These are phyloP conservation scores for Neosilurus mollespiculum DNA, from an alignment of 2,797 vertebrate genomes.

Conservation along the genomic window DNA sequence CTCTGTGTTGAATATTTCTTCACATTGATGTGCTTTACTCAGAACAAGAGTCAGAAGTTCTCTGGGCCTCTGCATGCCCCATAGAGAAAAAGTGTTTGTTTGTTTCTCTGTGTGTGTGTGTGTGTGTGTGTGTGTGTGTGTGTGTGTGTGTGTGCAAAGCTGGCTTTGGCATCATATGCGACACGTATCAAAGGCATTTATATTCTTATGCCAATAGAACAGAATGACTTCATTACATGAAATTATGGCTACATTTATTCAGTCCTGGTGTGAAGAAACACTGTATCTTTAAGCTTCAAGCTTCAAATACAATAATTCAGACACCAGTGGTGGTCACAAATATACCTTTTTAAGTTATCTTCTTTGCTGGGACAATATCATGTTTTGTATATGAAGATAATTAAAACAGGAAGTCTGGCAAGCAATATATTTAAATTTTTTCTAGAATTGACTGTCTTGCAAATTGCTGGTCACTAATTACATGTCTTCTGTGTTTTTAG, in stretches of 20 bases:
- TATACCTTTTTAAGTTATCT: neutral
- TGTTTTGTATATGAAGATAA: neutral
- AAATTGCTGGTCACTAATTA: constrained; percentile 11
- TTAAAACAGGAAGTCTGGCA: neutral
- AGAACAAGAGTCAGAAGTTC: constrained; percentile 31
- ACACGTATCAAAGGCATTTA: constrained; percentile 29
- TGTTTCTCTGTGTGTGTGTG: neutral
- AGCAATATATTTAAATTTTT: neutral
- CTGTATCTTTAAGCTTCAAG: neutral
- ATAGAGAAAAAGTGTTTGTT: neutral
- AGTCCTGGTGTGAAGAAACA: constrained; percentile 34
- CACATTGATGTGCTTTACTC: constrained; percentile 9
- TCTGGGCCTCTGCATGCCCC: constrained; percentile 27
- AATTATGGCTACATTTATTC: constrained; percentile 1
- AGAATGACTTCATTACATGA: constrained; percentile 14
- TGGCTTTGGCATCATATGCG: constrained; percentile 31
- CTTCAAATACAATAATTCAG: neutral
- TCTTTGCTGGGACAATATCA: neutral
- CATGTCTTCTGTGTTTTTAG: neutral
- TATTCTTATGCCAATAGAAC: constrained; percentile 34
- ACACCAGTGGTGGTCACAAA: neutral
- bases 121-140: neutral
- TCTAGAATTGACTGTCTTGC: neutral
- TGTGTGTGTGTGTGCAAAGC: neutral
- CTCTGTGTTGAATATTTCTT: constrained; percentile 17